A percentile compares a stretch with the other conserved stretches of the same genome.
phyloP scores from a whole-genome alignment of 2,888 invertebrate species.

The Emesis castigata region DNA sequence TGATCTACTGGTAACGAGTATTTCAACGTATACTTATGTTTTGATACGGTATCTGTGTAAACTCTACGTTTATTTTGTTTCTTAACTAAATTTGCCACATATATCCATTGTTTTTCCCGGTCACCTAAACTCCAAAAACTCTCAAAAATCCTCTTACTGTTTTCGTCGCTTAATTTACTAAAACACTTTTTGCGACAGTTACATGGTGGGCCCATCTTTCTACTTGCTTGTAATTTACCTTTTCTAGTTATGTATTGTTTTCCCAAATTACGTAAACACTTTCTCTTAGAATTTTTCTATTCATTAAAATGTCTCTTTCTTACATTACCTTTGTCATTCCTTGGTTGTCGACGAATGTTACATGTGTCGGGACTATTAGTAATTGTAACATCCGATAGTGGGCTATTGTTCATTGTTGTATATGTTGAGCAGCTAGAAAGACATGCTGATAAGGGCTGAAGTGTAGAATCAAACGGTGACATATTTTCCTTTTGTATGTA shows the following conservation, averaged over 20 bases:
- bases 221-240: background rate
- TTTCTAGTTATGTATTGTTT: background rate
- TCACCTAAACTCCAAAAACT: conserved; percentile 16
- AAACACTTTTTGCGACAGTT: background rate
- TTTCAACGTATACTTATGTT: background rate
- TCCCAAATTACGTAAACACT: background rate
- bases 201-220: background rate
- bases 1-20: conserved; percentile 17
- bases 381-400: background rate
- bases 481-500: background rate
- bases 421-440: background rate
- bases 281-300: background rate
- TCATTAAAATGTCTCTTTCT: background rate
- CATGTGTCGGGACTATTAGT: background rate
- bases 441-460: background rate
- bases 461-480: background rate
- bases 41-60: background rate
- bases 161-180: background rate
- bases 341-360: background rate
- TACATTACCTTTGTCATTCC: background rate
- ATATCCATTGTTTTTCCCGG: conserved; percentile 14
- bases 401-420: background rate
- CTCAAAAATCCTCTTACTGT: conserved; percentile 12
- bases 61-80: background rate
- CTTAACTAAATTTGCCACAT: background rate